Evolutionary conservation across 1,140 invertebrate genomes (phyloP), one percentile per base, ranked within the genome.

Genomic region (Cryptotermes secundus): DNA sequence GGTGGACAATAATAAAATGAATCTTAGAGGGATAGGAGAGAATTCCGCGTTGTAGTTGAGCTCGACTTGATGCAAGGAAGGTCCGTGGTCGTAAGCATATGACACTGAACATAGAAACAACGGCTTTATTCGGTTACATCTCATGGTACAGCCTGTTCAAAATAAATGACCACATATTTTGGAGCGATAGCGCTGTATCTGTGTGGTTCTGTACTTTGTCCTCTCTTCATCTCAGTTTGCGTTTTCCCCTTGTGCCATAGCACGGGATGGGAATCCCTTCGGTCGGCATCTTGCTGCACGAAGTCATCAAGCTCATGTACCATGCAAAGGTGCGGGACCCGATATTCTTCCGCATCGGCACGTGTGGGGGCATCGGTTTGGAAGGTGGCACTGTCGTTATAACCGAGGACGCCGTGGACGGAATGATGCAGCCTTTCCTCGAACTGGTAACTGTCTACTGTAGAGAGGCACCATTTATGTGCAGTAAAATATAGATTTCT

Each of bases 211-310:
- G 1, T 14, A 6, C 38, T 42, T 9, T 42, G 9, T 38, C 10
- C 16, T 42, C 38, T n/a, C n/a, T n/a, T n/a, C n/a, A n/a, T n/a
- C n/a, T n/a, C n/a, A n/a, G n/a, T n/a, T 19, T 19, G 45, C 19
- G 45, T 49, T 3, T 49, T 14, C 3, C 19, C 16, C 16, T 49
- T 49, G 45, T 49, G 45, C 45, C 19, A 14, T 89, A 96, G 95
- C 96, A 97, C 88, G 96, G 96, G 38, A 96, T 97, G 89, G 96
- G 96, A 12, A 93, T 94, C 49, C 93, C 96, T 3, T 97, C 96
- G 1, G 90, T 96, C 85, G 93, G 93, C 10, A 95, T 97, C 81
- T 90, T 96, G 1, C 90, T 97, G 0, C 95, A 97, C 88, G 96
- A 97, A 89, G 89, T 96, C 0, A 93, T 96, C 86, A 97, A 97